Evolutionary conservation across 37 sponge, comb jelly and placozoan species (phyloP), one percentile per base, ranked within the genome.

Genomic region (Theonella swinhoei): DNA sequence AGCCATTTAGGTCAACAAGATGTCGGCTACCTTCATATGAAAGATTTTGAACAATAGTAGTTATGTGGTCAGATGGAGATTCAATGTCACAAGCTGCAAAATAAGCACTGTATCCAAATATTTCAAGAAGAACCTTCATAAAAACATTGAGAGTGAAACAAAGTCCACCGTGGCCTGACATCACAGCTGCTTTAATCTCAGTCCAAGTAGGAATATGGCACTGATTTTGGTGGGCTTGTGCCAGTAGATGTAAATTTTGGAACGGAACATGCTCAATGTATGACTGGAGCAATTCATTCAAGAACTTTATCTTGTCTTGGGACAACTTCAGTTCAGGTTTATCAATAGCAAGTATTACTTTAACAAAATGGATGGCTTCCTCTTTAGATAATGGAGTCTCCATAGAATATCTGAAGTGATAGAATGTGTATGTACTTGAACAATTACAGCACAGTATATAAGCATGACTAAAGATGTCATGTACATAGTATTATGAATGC

Each of bases 131-230:
- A 39, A 8, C 64, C 5, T 81, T 86, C 83, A 77, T 77, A 43
- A 86, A 91, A 0, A 63, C 42, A 28, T 29, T 33, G 7, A 82
- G 4, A 4, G 86, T 72, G 65, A 86, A 91, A 79, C 91, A 91
- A 19, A 91, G 79, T 0, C 91, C 91, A 35, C 91, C 91, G 1
- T 24, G 0, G 0, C 83, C 79, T 1, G 33, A 23, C 67, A 86
- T 32, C 32, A 85, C 72, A 25, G 60, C 87, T 11, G 31, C 42
- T 42, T 77, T 88, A 30, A 84, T 54, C 31, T 83, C 85, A 31
- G 42, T 41, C 41, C 28, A 30, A 5, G 90, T 75, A 23, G 85
- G 90, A 34, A 65, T 25, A 54, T 78, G 41, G 19, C 11, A 58
- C 11, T 22, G 19, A 22, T 19, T 58, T 58, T 19, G 19, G 60